Conservation (phyloP, 2,797 vertebrate genomes). For the Tangara arthus region DNA sequence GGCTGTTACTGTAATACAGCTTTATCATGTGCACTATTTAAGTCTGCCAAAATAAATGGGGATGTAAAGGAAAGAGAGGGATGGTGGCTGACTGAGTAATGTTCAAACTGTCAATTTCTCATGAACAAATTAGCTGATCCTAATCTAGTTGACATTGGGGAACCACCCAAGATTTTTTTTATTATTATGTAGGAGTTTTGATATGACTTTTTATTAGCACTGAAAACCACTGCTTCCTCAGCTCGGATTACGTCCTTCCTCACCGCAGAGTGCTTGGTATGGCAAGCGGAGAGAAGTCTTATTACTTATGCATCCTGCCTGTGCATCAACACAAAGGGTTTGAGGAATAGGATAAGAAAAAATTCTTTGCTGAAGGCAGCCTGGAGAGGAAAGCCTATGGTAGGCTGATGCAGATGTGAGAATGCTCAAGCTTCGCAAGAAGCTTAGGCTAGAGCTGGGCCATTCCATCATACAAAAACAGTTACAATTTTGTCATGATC, state of each 20-base stretch:
- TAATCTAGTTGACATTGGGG: conserved; percentile 66
- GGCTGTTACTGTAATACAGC: background rate
- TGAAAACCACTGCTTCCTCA: conserved; percentile 28
- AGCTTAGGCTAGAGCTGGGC: background rate
- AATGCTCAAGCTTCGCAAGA: background rate
- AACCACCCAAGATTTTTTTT: conserved; percentile 24
- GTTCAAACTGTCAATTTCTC: conserved; percentile 62
- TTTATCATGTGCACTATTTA: conserved; percentile 8
- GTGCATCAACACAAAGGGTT: background rate
- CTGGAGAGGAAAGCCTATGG: background rate
- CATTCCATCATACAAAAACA: background rate
- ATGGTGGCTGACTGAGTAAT: conserved; percentile 27
- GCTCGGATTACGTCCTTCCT: conserved; percentile 37
- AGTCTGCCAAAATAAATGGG: conserved; percentile 47
- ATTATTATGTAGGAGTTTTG: background rate
- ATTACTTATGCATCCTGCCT: background rate
- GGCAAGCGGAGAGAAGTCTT: background rate
- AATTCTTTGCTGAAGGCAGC: background rate
- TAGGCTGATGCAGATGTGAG: background rate
- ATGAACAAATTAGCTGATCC: conserved; percentile 67
- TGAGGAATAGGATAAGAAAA: background rate
- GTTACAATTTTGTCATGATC: background rate
- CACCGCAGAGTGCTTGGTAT: background rate
- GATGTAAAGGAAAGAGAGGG: conserved; percentile 25
- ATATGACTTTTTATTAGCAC: conserved; percentile 55